Conservation (phyloP, 2,797 vertebrate genomes). For the Hephaestus fuliginosus region DNA sequence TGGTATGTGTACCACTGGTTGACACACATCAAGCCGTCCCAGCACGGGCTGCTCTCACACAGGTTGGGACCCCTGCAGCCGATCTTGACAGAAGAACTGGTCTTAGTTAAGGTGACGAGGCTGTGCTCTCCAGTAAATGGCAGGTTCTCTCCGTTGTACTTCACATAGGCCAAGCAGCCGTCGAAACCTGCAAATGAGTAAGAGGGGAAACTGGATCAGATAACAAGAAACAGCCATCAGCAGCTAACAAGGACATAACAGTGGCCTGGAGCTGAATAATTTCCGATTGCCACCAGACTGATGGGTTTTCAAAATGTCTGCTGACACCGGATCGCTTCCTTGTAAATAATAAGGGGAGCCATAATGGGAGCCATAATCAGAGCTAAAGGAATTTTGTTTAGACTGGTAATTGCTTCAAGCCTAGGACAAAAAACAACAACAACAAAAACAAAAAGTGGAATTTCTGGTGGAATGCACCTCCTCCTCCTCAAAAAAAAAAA, state of each 20-base stretch:
- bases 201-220: constrained; percentile 45
- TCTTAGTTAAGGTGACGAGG: constrained; percentile 88
- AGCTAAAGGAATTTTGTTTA: constrained; percentile 73
- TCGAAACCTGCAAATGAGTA: constrained; percentile 89
- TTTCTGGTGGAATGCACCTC: constrained; percentile 33
- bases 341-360: constrained; percentile 68
- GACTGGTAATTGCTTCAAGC: constrained; percentile 75
- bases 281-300: constrained; percentile 52
- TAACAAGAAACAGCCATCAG: constrained; percentile 55
- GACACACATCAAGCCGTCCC: constrained; percentile 93
- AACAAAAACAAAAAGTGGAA: constrained; percentile 7
- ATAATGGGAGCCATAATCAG: constrained; percentile 70
- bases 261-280: constrained; percentile 37
- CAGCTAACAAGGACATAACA: constrained; percentile 38
- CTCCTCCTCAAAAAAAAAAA: constrained; percentile 40
- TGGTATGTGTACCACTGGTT: constrained; percentile 96
- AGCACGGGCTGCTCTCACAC: constrained; percentile 94
- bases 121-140: constrained; percentile 93
- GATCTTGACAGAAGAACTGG: constrained; percentile 89
- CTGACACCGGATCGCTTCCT: constrained; percentile 42
- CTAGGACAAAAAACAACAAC: constrained; percentile 36
- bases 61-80: constrained; percentile 96
- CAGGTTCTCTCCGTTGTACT: constrained; percentile 91
- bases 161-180: constrained; percentile 93
- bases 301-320: constrained; percentile 60